Base-by-base conservation (phyloP, 2,797 vertebrate species). In the Micromesistius poutassou region DNA sequence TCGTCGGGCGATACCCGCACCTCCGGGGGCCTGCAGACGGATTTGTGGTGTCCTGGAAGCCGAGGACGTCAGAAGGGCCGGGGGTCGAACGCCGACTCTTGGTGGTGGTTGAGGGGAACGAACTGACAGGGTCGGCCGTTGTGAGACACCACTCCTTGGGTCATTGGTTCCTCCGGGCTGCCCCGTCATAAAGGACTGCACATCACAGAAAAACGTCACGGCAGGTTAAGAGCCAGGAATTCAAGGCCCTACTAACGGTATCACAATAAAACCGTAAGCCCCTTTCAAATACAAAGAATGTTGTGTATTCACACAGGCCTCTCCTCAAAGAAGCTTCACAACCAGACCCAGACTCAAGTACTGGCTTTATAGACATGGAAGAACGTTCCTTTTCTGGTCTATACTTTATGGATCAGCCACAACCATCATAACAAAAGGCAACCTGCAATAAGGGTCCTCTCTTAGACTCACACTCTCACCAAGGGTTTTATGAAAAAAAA, bases 1-100 rank as follows among this genome's bases (percentile, higher is more conserved):
- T 25, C 75, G 82, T 14, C 82, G 87, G 62, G 80, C 13, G 66
- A 42, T 9, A 3, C 78, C 80, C 40, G 89, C 90, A 50, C 71
- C 72, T 36, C 78, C 80, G 5, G 90, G 71, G 68, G 82, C 77
- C 73, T 88, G 92, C 22, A 89, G 75, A 30, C 86, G 89, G 25
- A 91, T 77, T 74, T 80, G 12, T 0, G 88, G 70, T 0, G 81
- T 71, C 50, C 87, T 80, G 0, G 90, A 70, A 33, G 83, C 85
- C 0, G 89, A 88, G 46, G 90, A 80, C 3, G 90, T 74, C 38
- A 85, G 77, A 68, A 86, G 81, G 8, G 87, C 77, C 0, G 86
- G 79, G 14, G 92, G 89, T 33, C 89, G 92, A 74, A 94, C 83
- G n/a, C 91, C 92, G 33, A 93, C 77, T 36, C 91, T 91, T 30